Percentiles rank a stretch among this genome's conserved stretches.
These are phyloP conservation scores for Nymphalis c-album DNA, from an alignment of 2,888 invertebrate species.

Conservation along the genomic window DNA sequence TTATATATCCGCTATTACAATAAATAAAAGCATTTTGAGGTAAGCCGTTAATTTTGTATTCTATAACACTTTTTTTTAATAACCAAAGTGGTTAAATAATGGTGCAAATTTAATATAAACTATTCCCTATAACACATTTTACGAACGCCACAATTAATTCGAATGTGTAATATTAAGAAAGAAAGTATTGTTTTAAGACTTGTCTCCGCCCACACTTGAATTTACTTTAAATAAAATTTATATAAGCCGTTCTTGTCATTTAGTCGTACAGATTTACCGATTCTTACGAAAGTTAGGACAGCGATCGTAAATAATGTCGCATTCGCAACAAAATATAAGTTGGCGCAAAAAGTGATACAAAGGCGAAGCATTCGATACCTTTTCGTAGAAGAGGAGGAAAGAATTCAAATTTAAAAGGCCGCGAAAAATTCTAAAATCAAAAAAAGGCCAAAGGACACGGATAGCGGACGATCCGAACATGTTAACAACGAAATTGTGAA, in stretches of 20 bases:
- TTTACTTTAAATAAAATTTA: constrained; percentile 23
- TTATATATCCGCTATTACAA: constrained; percentile 16
- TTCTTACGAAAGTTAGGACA: constrained; percentile 54
- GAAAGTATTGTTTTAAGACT: neutral
- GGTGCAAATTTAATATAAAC: neutral
- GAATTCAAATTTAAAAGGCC: constrained; percentile 77
- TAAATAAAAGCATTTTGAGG: constrained; percentile 5
- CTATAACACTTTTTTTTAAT: neutral
- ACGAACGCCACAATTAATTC: neutral
- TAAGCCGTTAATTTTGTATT: neutral
- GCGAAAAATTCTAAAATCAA: constrained; percentile 68
- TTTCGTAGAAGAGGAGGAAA: constrained; percentile 78
- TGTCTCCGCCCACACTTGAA: neutral
- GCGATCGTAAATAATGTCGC: constrained; percentile 69
- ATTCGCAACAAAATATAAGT: constrained; percentile 66
- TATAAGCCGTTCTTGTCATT: constrained; percentile 33
- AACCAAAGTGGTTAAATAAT: neutral
- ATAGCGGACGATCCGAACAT: constrained; percentile 52
- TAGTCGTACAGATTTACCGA: constrained; percentile 46
- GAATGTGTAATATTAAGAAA: neutral
- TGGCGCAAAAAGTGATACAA: constrained; percentile 79
- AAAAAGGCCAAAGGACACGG: constrained; percentile 63
- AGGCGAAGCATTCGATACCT: constrained; percentile 78
- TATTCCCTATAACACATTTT: neutral
- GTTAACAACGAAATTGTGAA: constrained; percentile 50